Base-by-base conservation (phyloP, 1,140 invertebrate genomes). In the Acromyrmex charruanus region DNA sequence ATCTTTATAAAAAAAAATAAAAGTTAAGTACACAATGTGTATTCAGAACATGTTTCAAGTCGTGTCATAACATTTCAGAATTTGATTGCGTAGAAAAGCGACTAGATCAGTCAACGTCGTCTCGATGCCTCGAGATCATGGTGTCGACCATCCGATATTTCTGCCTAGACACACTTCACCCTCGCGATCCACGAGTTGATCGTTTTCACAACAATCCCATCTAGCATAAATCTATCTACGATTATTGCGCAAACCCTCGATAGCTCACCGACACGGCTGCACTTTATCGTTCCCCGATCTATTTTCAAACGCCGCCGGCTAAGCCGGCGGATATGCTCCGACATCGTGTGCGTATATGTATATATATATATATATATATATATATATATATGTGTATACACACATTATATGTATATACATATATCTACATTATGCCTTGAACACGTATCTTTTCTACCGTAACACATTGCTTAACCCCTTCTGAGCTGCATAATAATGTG, bases 161-260 rank as follows among this genome's bases (percentile, higher is more conserved):
- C 79, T 44, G 51, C 35, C 79, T 39, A 84, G 55, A 7, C 39
- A 31, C 44, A 74, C 72, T 75, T 84, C 39, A 75, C 25, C 39
- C 66, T 59, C 63, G 59, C 49, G 82, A 59, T 53, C 21, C 44
- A 61, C 49, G 61, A 66, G 49, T 84, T 39, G 39, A 63, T 75
- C 80, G 55, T 84, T 84, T 75, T 75, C 69, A 75, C 80, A 84
- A 84, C 69, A 69, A 84, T 84, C 80, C 55, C 80, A 84, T 84
- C 80, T 75, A 74, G 80, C 55, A 84, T 84, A 84, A 84, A 84
- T 84, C 69, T 86, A 84, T 87, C 88, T 14, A 44, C 58, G 66
- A 89, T 87, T 82, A 86, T 90, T 90, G 72, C 89, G 88, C 89
- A 90, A 90, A 89, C 21, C 66, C 81, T 90, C 88, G 61, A 90